These are phyloP conservation scores for Cyprinella venusta DNA, from an alignment of 2,797 vertebrate genomes.

Conservation along the genomic window DNA sequence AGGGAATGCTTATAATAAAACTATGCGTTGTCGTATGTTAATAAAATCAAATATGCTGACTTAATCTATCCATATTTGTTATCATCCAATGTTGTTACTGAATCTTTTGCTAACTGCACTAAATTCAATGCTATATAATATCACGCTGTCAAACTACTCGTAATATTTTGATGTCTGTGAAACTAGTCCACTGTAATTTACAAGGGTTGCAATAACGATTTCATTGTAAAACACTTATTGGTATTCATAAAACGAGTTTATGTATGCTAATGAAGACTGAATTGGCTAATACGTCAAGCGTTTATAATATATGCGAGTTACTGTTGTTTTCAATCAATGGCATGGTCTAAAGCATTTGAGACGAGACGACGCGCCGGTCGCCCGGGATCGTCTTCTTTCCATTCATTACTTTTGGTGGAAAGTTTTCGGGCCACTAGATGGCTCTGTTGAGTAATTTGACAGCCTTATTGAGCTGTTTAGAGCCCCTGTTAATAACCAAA, in stretches of 20 bases:
- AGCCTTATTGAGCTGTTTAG: slow-evolving; percentile 38
- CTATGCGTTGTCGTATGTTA: background rate
- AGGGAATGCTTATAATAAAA: background rate
- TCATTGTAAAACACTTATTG: slow-evolving; percentile 10
- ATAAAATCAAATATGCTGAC: background rate
- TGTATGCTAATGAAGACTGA: slow-evolving; percentile 51
- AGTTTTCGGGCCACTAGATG: slow-evolving; percentile 57
- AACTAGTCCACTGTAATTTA: background rate
- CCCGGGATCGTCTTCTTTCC: slow-evolving; percentile 36
- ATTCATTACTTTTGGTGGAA: slow-evolving; percentile 34
- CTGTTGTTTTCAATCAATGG: slow-evolving; percentile 14
- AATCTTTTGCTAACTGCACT: background rate
- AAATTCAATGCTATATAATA: background rate
- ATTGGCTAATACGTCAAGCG: slow-evolving; percentile 46
- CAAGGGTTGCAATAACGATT: background rate
- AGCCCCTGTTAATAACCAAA: slow-evolving; percentile 1
- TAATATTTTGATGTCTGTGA: slow-evolving; percentile 10
- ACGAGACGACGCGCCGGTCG: slow-evolving; percentile 20
- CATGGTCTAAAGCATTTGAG: slow-evolving; percentile 17
- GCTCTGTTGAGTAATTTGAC: slow-evolving; percentile 58
- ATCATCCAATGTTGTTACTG: background rate
- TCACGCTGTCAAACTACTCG: background rate
- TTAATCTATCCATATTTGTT: background rate
- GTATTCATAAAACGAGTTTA: slow-evolving; percentile 6
- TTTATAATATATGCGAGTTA: slow-evolving; percentile 19